Conservation (phyloP, 2,888 invertebrate species). For the Mesorhabditis sp. region DNA sequence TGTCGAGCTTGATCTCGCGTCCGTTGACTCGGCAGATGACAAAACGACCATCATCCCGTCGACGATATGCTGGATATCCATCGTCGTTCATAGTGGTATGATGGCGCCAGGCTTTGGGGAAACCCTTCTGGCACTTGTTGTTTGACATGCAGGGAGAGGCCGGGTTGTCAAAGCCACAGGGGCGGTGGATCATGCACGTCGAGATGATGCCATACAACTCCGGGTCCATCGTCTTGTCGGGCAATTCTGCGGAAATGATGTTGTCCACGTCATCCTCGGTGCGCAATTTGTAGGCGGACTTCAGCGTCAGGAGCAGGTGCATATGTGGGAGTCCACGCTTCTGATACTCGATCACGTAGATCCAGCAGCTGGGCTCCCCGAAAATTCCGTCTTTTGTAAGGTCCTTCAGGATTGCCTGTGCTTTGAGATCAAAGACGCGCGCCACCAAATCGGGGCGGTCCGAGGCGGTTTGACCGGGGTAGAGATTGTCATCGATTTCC, state of each 20-base stretch:
- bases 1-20: constrained; percentile 30
- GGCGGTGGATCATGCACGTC: constrained; percentile 42
- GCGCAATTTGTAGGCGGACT: too few relatives aligned
- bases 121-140: constrained; percentile 58
- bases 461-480: constrained; percentile 22
- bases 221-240: constrained; percentile 27
- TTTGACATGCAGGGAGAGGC: constrained; percentile 58
- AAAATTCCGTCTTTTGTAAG: constrained; percentile 32
- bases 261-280: constrained; percentile 14
- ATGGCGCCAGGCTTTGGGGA: constrained; percentile 50
- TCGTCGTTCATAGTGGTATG: constrained; percentile 36
- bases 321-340: constrained; percentile 21
- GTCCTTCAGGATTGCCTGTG: constrained; percentile 31
- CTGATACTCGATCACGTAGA: constrained; percentile 53
- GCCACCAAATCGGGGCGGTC: constrained; percentile 47
- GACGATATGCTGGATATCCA: constrained; percentile 57
- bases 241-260: constrained; percentile 33
- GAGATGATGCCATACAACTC: constrained; percentile 25
- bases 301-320: too few relatives aligned
- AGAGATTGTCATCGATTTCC: constrained; percentile 44
- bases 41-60: constrained; percentile 39
- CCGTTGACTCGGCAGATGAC: neutral
- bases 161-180: constrained; percentile 41
- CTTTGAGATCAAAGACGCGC: constrained; percentile 46
- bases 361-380: constrained; percentile 31